A percentile compares a stretch with the other conserved stretches of the same genome.
These are phyloP conservation scores for Rhegmatorhina hoffmannsi DNA, from an alignment of 2,113 vertebrate species.

Conservation along the genomic window DNA sequence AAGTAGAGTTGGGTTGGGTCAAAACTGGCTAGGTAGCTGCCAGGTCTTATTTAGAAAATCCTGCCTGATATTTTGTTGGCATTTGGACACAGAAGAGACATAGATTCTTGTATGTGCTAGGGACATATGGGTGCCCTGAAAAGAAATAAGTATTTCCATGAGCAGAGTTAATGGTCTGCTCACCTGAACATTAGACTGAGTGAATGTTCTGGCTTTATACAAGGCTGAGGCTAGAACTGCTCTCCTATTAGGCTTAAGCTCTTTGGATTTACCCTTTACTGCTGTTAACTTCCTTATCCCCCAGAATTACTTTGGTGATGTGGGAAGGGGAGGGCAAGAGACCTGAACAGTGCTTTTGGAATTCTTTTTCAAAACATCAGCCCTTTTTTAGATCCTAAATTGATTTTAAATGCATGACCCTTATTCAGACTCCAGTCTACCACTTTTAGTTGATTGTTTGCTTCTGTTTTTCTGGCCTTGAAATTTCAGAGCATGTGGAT, in stretches of 20 bases:
- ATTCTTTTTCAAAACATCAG: background rate
- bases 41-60: background rate
- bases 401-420: background rate
- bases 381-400: background rate
- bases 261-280: background rate
- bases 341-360: background rate
- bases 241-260: background rate
- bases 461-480: background rate
- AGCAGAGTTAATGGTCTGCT: background rate
- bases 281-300: background rate
- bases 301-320: background rate
- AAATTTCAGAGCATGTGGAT: rapidly evolving
- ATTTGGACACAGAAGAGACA: background rate
- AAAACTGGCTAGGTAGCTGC: background rate
- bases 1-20: background rate
- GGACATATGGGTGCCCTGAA: background rate
- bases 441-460: background rate
- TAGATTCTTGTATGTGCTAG: background rate
- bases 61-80: background rate
- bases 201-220: background rate
- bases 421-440: background rate
- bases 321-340: background rate
- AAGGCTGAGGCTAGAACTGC: background rate
- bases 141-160: background rate
- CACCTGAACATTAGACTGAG: background rate